These are phyloP conservation scores for Centruroides sculpturatus DNA, from an alignment of 1,140 invertebrate genomes.

Conservation along the genomic window DNA sequence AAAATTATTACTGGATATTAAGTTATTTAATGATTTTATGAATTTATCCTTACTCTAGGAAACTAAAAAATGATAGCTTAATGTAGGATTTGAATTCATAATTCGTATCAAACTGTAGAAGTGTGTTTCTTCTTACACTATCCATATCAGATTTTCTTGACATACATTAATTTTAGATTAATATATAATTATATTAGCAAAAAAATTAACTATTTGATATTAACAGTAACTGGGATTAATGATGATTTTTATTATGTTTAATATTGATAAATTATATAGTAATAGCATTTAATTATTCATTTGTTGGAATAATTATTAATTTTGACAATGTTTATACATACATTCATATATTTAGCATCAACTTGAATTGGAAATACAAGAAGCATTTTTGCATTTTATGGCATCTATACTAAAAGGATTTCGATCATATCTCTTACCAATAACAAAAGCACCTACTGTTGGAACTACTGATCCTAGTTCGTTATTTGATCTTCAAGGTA, in stretches of 20 bases:
- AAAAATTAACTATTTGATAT: no score
- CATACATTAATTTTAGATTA: no score
- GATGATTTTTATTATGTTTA: not conserved
- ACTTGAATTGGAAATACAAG: constrained; percentile 86
- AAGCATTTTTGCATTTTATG: constrained; percentile 94
- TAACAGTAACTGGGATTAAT: no score
- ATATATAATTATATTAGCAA: no score
- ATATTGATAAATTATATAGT: not conserved
- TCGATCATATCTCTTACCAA: constrained; percentile 74
- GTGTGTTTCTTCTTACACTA: no score
- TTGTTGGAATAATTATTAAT: not conserved
- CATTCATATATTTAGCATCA: constrained; percentile 38
- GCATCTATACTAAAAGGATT: constrained; percentile 85
- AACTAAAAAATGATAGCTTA: no score
- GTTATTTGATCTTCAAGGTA: constrained; percentile 80
- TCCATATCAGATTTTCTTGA: no score
- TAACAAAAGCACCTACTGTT: constrained; percentile 82
- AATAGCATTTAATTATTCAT: not conserved
- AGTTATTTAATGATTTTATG: no score
- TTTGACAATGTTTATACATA: constrained; percentile 12
- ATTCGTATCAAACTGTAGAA: no score
- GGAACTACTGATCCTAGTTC: constrained; percentile 88
- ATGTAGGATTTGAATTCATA: no score
- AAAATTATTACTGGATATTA: no score
- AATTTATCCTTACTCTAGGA: no score